phyloP scores from a whole-genome alignment of 2,888 invertebrate species.

The Pseudococcus viburni region DNA sequence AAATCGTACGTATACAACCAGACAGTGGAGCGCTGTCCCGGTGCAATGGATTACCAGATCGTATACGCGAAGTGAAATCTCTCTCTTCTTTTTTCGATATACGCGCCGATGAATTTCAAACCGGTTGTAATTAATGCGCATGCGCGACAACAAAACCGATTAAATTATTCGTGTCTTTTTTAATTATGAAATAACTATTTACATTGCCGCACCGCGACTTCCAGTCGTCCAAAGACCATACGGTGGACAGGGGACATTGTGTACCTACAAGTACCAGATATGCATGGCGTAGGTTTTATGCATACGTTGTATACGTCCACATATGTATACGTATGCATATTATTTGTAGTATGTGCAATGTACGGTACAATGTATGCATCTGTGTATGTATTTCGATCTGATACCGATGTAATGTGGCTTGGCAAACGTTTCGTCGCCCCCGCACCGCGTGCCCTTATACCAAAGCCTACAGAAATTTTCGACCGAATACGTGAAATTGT shows the following conservation, averaged over 20 bases:
- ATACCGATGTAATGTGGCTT: not conserved
- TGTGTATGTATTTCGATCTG: not conserved
- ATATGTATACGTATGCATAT: too few species aligned
- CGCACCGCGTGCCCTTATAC: not conserved
- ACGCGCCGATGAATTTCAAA: constrained; percentile 34
- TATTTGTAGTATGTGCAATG: not conserved
- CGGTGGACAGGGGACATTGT: constrained; percentile 2
- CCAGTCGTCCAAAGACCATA: not conserved
- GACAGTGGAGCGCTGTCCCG: constrained; percentile 46
- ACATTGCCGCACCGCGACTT: not conserved
- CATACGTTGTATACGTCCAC: too few species aligned
- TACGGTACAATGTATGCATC: not conserved
- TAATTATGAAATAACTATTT: constrained; percentile 57
- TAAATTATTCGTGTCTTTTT: constrained; percentile 39
- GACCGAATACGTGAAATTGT: not conserved
- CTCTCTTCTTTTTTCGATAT: constrained; percentile 4
- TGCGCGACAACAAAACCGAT: constrained; percentile 45
- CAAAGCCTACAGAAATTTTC: not conserved
- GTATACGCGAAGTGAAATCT: constrained; percentile 40
- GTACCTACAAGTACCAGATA: not conserved
- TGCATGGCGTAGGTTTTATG: too few species aligned
- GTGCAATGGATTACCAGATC: constrained; percentile 31
- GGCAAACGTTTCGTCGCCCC: not conserved
- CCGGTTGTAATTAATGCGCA: constrained; percentile 52
- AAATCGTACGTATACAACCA: constrained; percentile 41